phyloP scores from a whole-genome alignment of 2,797 vertebrate genomes.

The Chiroxiphia lanceolata region DNA sequence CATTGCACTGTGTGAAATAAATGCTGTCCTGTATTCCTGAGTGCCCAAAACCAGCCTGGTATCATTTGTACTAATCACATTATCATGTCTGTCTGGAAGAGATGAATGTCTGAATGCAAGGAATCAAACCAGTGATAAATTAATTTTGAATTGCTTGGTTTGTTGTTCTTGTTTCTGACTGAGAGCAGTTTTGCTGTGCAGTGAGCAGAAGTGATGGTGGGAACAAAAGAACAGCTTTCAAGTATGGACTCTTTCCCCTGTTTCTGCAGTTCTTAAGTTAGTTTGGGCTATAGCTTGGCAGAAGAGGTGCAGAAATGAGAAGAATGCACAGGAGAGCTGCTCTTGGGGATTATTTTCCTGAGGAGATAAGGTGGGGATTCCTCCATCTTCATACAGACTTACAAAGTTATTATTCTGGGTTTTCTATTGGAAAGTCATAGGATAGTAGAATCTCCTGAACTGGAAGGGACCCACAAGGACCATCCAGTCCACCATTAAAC shows the following conservation, averaged over 20 bases:
- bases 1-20: background rate
- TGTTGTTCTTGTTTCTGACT: background rate
- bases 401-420: background rate
- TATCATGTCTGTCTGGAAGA: background rate
- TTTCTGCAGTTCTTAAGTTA: background rate
- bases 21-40: background rate
- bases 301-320: background rate
- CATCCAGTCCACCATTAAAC: background rate
- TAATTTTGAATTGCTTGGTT: background rate
- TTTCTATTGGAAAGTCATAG: background rate
- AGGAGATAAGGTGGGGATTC: background rate
- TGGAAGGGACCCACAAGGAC: fast-evolving
- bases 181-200: background rate
- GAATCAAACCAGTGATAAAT: background rate
- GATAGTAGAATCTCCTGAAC: fast-evolving
- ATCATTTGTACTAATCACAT: background rate
- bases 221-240: background rate
- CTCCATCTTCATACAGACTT: background rate
- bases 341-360: background rate
- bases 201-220: background rate
- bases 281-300: background rate
- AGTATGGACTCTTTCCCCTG: fast-evolving
- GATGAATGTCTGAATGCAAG: background rate
- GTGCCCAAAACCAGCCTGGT: background rate
- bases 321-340: background rate